A percentile compares a stretch with the other conserved stretches of the same genome.
Evolutionary conservation across 1,140 invertebrate genomes (phyloP).

Genomic region (Papilio helenus): DNA sequence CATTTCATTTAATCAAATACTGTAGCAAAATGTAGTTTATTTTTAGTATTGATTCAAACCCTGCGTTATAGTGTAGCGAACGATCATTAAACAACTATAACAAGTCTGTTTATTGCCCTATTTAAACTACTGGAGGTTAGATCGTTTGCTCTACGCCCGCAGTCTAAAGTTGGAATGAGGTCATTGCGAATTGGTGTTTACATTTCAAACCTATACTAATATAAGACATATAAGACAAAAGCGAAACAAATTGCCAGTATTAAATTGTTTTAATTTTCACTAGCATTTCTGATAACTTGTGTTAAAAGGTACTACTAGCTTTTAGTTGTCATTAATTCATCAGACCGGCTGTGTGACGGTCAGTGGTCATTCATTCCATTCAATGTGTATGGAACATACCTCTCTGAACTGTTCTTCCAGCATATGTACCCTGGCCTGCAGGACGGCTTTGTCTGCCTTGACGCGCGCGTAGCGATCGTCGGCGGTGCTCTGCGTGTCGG

Average conservation of each 20-base stretch:
- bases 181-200: not conserved
- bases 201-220: conserved; percentile 1
- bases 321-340: too few species aligned
- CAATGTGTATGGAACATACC: conserved; percentile 66
- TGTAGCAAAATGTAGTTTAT: not conserved
- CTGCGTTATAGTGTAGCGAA: not conserved
- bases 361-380: too few species aligned
- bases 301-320: too few species aligned
- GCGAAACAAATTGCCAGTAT: not conserved
- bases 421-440: conserved; percentile 94
- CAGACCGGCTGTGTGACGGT: too few species aligned
- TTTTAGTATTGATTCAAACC: not conserved
- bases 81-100: not conserved
- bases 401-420: conserved; percentile 96
- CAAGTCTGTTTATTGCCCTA: conserved; percentile 7
- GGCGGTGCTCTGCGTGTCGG: conserved; percentile 91
- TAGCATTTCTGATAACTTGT: too few species aligned
- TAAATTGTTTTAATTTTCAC: not conserved
- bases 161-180: conserved; percentile 9
- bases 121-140: conserved; percentile 11
- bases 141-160: not conserved
- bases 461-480: conserved; percentile 93
- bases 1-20: not conserved
- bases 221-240: not conserved
- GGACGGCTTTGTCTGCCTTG: conserved; percentile 95